Conservation (phyloP, 53 echinoderm and acorn worm species). For the Actinopyga echinites region DNA sequence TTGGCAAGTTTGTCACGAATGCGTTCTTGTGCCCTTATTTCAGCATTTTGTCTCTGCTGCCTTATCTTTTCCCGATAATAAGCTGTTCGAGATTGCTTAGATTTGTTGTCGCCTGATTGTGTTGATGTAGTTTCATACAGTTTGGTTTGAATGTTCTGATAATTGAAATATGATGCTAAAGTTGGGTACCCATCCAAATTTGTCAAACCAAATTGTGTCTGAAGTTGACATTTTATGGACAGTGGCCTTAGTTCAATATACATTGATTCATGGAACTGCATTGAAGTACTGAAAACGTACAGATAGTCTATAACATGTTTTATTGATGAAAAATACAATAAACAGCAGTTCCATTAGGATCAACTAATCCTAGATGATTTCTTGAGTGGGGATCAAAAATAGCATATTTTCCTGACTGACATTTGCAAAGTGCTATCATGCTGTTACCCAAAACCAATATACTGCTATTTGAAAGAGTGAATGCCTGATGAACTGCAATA, state of each 20-base stretch:
- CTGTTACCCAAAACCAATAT: background rate
- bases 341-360: conserved; percentile 15
- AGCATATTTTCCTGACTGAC: conserved; percentile 14
- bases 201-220: background rate
- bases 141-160: background rate
- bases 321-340: conserved; percentile 14
- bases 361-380: conserved; percentile 9
- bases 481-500: conserved; percentile 21
- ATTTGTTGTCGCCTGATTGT: background rate
- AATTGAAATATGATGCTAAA: conserved; percentile 11
- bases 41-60: background rate
- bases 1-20: background rate
- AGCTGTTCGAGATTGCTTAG: background rate
- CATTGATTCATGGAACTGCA: background rate
- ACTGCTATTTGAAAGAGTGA: background rate
- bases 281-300: background rate
- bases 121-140: background rate
- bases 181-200: background rate
- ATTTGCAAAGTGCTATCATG: conserved; percentile 16
- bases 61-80: background rate
- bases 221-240: conserved; percentile 3
- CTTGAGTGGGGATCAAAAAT: conserved; percentile 17
- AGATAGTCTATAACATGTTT: background rate
- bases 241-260: conserved; percentile 19
- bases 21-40: conserved; percentile 12